Base-by-base conservation (phyloP, 2,888 invertebrate species). In the Hanleya hanleyi region DNA sequence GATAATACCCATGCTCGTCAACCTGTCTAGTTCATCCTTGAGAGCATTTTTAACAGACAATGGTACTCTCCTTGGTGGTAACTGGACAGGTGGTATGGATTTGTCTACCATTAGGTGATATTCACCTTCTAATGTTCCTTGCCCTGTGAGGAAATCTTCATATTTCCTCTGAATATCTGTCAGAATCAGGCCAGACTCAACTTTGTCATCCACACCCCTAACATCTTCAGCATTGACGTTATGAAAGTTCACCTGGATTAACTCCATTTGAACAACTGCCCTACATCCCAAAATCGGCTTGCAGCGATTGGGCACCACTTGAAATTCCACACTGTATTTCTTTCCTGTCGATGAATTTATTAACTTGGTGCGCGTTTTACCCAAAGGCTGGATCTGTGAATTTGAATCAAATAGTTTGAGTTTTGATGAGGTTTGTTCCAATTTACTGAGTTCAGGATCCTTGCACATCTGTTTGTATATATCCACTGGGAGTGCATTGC, bases 201-300 rank as follows among this genome's bases (percentile, higher is more conserved):
- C 7, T 4, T 47, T 47, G 3, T 47, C 1, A 22, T 2, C 3
- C 3, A 47, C 3, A 2, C 3, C 36, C 47, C 41, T 29, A n/a
- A 72, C 65, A 26, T 66, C 9, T 15, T 75, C 64, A 38, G 64
- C 12, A 9, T 75, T 67, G 12, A n/a, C n/a, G n/a, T n/a, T n/a
- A n/a, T n/a, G n/a, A n/a, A n/a, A n/a, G n/a, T n/a, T n/a, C n/a
- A 75, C 73, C 22, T 68, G 69, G 22, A 77, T 71, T 1, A 77
- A 26, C 7, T 69, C 67, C 75, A 74, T 76, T 5, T 35, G 50
- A 35, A 71, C 71, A 4, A 71, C 70, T 22, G 67, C 72, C 38
- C 70, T 33, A 7, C 61, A 26, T 1, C 74, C 76, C 26, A 76
- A 37, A 2, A 78, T 41, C 3, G 64, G 66, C 22, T 70, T 35